Evolutionary conservation across 2,888 invertebrate genomes (phyloP).

Genomic region (Watsonalla cultraria): DNA sequence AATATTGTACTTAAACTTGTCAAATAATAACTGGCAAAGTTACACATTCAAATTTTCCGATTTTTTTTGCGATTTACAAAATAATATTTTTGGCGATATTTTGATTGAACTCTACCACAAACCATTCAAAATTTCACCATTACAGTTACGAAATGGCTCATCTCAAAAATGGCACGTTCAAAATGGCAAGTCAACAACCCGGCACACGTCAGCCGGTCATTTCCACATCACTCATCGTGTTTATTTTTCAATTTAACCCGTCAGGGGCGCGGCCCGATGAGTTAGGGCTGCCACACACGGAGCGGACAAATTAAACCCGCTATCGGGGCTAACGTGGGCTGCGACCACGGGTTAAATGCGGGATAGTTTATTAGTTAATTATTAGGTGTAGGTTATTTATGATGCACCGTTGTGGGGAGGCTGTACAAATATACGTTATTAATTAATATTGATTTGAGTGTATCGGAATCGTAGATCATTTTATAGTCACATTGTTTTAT

Average conservation of each 20-base stretch:
- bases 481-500: neutral
- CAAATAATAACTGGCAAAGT: too few species aligned
- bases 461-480: neutral
- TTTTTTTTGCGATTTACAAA: too few species aligned
- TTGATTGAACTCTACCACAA: too few species aligned
- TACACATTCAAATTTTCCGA: too few species aligned
- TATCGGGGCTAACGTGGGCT: neutral
- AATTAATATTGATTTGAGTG: neutral
- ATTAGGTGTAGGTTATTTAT: conserved; percentile 14
- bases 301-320: conserved; percentile 61
- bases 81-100: too few species aligned
- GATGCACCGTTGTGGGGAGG: neutral
- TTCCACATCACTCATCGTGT: conserved; percentile 67
- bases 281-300: conserved; percentile 75
- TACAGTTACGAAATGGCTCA: conserved; percentile 16
- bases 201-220: conserved; percentile 39
- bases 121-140: neutral
- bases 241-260: conserved; percentile 76
- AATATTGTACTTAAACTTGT: too few species aligned
- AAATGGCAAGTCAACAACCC: conserved; percentile 53
- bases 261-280: conserved; percentile 58
- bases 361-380: conserved; percentile 24
- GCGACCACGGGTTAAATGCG: conserved; percentile 1
- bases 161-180: conserved; percentile 15
- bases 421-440: neutral